Percentiles rank a stretch among this genome's conserved stretches.
These are phyloP conservation scores for Lottia gigantea DNA, from an alignment of 2,888 invertebrate genomes.

Conservation along the genomic window DNA sequence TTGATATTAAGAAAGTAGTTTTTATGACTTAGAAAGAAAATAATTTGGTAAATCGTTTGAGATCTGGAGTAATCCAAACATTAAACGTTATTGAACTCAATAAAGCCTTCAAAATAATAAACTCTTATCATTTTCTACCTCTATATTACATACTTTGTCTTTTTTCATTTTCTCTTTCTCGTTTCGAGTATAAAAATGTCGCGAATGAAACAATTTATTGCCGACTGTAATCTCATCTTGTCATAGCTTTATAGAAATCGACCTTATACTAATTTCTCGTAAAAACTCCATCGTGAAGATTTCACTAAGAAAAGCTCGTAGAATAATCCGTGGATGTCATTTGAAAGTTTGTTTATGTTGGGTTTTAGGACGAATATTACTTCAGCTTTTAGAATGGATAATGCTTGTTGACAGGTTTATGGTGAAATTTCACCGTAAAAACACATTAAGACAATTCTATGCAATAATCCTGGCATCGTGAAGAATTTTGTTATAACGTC, in stretches of 20 bases:
- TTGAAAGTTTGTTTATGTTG: constrained; percentile 2
- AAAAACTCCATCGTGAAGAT: background rate
- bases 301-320: background rate
- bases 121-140: too few relatives aligned
- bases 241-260: background rate
- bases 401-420: background rate
- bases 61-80: too few relatives aligned
- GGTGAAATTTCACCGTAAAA: background rate
- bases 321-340: background rate
- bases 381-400: constrained; percentile 3
- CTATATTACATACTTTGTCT: too few relatives aligned
- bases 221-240: background rate
- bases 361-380: background rate
- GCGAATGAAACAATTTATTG: too few relatives aligned
- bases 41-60: too few relatives aligned
- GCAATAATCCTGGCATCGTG: background rate
- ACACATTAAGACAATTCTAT: background rate
- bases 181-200: too few relatives aligned
- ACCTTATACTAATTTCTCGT: background rate
- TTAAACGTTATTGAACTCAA: too few relatives aligned
- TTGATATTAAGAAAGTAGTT: too few relatives aligned
- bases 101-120: too few relatives aligned
- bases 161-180: too few relatives aligned
- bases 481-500: background rate
- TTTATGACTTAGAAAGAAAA: too few relatives aligned